Conservation (phyloP, 2,888 invertebrate species). For the Metacarcinus magister region DNA sequence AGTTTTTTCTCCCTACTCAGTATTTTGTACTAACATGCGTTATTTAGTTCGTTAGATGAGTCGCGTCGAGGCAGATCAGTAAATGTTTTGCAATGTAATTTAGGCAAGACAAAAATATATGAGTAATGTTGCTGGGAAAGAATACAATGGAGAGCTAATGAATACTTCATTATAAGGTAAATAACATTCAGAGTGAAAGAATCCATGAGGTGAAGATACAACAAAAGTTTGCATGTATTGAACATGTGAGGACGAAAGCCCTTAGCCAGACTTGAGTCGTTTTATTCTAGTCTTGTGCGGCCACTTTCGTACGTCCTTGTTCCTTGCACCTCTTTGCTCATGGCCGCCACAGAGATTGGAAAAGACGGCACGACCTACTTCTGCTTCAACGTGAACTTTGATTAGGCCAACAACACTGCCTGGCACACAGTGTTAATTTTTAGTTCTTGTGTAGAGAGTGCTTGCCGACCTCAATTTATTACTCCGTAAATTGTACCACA, state of each 20-base stretch:
- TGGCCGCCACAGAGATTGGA: background rate
- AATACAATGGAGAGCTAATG: background rate
- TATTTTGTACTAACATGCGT: background rate
- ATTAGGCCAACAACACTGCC: background rate
- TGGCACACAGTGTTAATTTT: background rate
- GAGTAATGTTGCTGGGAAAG: background rate
- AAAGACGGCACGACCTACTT: slow-evolving; percentile 10
- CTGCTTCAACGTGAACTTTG: background rate
- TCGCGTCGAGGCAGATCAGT: background rate
- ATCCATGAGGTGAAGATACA: background rate
- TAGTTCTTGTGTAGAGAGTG: background rate
- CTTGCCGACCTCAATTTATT: background rate
- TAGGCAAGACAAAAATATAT: background rate
- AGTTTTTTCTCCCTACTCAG: background rate
- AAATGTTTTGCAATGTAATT: background rate
- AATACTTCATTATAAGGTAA: background rate
- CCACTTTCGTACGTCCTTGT: background rate
- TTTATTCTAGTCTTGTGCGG: background rate
- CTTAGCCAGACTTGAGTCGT: background rate
- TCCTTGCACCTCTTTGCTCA: background rate
- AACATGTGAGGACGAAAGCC: background rate
- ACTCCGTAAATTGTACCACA: background rate
- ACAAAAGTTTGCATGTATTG: background rate
- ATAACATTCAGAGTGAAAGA: background rate
- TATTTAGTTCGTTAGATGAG: background rate